A percentile compares a stretch with the other conserved stretches of the same genome.
Conservation (phyloP, 53 echinoderm and acorn worm genomes). For the Actinopyga echinites region DNA sequence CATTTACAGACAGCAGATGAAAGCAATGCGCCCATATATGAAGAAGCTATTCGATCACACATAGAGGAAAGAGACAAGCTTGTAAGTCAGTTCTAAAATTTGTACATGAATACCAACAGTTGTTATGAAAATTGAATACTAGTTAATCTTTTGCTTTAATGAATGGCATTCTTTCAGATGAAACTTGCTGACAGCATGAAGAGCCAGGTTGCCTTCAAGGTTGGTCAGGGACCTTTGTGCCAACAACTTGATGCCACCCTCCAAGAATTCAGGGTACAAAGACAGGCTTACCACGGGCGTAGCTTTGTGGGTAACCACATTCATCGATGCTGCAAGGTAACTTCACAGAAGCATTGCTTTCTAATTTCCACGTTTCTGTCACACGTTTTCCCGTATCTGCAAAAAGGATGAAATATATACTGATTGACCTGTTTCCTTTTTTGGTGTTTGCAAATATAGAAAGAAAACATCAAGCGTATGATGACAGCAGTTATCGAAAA, state of each 20-base stretch:
- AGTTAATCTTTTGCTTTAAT: too few species aligned
- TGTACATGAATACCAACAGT: background rate
- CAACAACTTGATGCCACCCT: too few species aligned
- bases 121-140: background rate
- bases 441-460: background rate
- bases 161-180: too few species aligned
- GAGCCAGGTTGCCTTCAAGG: too few species aligned
- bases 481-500: background rate
- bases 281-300: too few species aligned
- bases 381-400: too few species aligned
- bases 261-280: too few species aligned
- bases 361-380: too few species aligned
- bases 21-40: background rate
- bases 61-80: background rate
- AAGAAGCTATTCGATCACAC: background rate
- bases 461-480: background rate
- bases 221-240: too few species aligned
- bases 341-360: background rate
- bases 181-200: too few species aligned
- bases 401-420: too few species aligned
- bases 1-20: background rate
- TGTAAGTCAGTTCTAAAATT: background rate
- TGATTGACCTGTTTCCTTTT: background rate
- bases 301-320: conserved; percentile 4
- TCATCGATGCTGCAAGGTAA: background rate